A percentile compares a stretch with the other conserved stretches of the same genome.
Conservation (phyloP, 2,888 invertebrate species). For the Scrobipalpa atriplicella region DNA sequence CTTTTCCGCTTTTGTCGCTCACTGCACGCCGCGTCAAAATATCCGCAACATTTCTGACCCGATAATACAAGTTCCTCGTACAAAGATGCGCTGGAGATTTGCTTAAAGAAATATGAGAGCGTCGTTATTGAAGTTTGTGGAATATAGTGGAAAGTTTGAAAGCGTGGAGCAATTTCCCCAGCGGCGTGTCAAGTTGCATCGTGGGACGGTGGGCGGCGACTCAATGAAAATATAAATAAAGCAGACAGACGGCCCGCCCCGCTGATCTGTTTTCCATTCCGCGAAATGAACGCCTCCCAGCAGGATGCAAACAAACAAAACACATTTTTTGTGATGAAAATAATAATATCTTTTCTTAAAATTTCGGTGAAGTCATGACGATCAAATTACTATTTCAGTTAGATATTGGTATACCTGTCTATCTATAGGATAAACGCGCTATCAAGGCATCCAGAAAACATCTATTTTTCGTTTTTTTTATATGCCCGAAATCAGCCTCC, state of each 20-base stretch:
- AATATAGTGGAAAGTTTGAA: constrained; percentile 27
- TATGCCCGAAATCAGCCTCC: too few relatives aligned
- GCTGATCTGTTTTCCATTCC: constrained; percentile 62
- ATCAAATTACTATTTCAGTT: too few relatives aligned
- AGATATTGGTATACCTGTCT: too few relatives aligned
- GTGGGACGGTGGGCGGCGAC: constrained; percentile 41
- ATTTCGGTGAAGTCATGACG: too few relatives aligned
- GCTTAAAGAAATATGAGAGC: constrained; percentile 18
- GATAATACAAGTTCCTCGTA: not conserved
- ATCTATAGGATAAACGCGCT: too few relatives aligned
- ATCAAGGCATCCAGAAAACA: too few relatives aligned
- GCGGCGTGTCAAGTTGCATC: constrained; percentile 38
- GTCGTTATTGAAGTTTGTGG: constrained; percentile 19
- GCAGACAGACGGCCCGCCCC: constrained; percentile 54
- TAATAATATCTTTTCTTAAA: too few relatives aligned
- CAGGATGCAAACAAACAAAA: not conserved
- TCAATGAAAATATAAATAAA: constrained; percentile 71
- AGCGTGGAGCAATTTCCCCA: constrained; percentile 29
- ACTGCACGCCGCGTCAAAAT: not conserved
- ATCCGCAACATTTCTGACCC: not conserved
- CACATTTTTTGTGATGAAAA: not conserved
- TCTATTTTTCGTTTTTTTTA: too few relatives aligned
- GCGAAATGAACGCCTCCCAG: constrained; percentile 13
- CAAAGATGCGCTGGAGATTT: not conserved
- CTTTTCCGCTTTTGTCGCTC: constrained; percentile 19